These are phyloP conservation scores for Hyalella azteca DNA, from an alignment of 2,888 invertebrate genomes.

Conservation along the genomic window DNA sequence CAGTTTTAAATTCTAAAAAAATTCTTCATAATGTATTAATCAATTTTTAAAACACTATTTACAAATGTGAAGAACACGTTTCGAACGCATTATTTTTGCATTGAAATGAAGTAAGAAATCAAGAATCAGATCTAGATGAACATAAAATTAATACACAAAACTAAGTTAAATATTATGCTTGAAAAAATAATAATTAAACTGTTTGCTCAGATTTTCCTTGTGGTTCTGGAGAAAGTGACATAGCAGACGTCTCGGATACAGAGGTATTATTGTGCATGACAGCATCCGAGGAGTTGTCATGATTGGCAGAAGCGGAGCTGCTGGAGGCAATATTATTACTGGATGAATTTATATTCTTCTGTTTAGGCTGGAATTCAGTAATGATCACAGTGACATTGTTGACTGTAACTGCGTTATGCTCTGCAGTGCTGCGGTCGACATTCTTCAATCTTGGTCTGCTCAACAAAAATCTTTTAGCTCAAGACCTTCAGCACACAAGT, in stretches of 20 bases:
- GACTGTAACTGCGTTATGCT: constrained; percentile 93
- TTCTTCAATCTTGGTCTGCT: constrained; percentile 81
- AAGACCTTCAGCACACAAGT: background rate
- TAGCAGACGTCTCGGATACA: background rate
- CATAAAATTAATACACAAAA: too few relatives aligned
- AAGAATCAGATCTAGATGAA: too few relatives aligned
- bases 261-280: background rate
- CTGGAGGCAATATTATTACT: background rate
- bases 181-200: too few relatives aligned
- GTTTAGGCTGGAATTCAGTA: constrained; percentile 90
- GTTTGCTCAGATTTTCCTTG: background rate
- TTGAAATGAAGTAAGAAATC: too few relatives aligned
- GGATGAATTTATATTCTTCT: constrained; percentile 59
- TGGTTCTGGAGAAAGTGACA: background rate
- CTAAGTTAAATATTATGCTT: too few relatives aligned
- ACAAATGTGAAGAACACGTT: too few relatives aligned
- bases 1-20: too few relatives aligned
- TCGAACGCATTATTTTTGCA: too few relatives aligned
- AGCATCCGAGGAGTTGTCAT: background rate
- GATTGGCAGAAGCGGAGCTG: background rate
- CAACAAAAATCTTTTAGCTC: too few relatives aligned
- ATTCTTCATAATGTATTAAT: too few relatives aligned
- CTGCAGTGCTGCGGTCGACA: constrained; percentile 89
- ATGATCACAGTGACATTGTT: constrained; percentile 97
- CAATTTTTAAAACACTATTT: too few relatives aligned